Conservation (phyloP, 2,888 invertebrate species). For the Eubasilissa splendida region DNA sequence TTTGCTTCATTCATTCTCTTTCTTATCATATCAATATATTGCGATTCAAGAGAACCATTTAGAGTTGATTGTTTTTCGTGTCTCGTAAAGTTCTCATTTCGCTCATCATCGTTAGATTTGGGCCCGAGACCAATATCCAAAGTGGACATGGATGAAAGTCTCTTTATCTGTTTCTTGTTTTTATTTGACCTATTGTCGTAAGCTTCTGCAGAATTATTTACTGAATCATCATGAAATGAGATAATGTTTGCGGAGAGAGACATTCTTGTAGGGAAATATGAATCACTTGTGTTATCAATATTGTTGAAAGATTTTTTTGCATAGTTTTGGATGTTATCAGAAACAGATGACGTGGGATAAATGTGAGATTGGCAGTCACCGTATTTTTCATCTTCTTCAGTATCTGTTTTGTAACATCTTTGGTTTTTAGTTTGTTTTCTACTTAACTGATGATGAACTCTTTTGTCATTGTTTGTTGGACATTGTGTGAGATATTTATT, state of each 20-base stretch:
- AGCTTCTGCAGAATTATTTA: constrained; percentile 21
- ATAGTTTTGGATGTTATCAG: constrained; percentile 47
- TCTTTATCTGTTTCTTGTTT: constrained; percentile 28
- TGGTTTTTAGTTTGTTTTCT: constrained; percentile 12
- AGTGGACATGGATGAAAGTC: constrained; percentile 16
- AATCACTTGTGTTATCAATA: neutral
- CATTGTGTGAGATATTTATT: constrained; percentile 18
- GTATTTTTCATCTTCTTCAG: constrained; percentile 19
- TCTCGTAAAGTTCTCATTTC: constrained; percentile 6
- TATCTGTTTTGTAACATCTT: constrained; percentile 23
- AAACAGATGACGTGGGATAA: constrained; percentile 28
- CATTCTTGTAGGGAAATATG: constrained; percentile 14
- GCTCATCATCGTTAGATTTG: constrained; percentile 13
- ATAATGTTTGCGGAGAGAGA: constrained; percentile 36
- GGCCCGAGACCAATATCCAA: constrained; percentile 25
- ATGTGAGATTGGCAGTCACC: neutral
- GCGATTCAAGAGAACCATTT: constrained; percentile 63
- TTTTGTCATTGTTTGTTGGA: constrained; percentile 7
- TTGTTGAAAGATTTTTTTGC: constrained; percentile 33
- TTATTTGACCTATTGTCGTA: constrained; percentile 18
- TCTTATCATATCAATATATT: constrained; percentile 65
- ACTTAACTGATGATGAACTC: neutral
- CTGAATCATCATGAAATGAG: constrained; percentile 38
- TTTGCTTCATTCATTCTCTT: constrained; percentile 65
- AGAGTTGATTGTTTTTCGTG: constrained; percentile 15